phyloP scores from a whole-genome alignment of 2,797 vertebrate species.

The Octomys mimax region DNA sequence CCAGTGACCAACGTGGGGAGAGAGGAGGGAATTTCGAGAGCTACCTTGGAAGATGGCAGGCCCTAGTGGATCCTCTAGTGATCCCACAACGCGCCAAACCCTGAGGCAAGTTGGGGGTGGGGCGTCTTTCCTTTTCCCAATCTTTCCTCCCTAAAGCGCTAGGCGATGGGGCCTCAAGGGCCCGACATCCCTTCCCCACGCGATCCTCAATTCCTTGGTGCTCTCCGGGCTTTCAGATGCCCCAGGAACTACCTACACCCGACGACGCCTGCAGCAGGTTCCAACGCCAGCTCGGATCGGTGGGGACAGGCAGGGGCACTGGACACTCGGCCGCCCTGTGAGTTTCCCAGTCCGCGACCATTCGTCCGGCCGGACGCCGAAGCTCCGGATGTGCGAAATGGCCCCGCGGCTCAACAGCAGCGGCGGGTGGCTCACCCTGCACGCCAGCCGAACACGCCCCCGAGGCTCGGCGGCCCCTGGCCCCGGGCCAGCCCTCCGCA shows the following conservation, averaged over 20 bases:
- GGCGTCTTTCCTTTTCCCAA: neutral
- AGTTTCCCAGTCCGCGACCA: neutral
- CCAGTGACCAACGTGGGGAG: neutral
- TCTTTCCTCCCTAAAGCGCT: neutral
- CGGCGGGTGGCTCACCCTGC: neutral
- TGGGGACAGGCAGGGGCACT: neutral
- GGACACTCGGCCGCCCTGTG: neutral
- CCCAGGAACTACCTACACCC: neutral
- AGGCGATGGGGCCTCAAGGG: neutral
- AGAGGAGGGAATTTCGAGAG: neutral
- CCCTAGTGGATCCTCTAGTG: neutral
- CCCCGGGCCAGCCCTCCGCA: conserved; percentile 49
- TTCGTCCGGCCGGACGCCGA: neutral
- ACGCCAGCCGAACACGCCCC: neutral
- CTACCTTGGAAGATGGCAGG: neutral
- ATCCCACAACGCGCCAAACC: neutral
- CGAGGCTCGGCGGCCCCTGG: conserved; percentile 21
- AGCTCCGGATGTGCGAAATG: conserved; percentile 47
- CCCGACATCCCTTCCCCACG: neutral
- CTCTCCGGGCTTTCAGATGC: conserved; percentile 29
- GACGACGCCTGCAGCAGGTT: neutral
- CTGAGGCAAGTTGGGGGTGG: neutral
- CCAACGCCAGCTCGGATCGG: neutral
- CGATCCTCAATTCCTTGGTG: conserved; percentile 5
- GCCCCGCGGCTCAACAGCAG: neutral